These are phyloP conservation scores for Trichoplusia ni DNA, from an alignment of 1,140 invertebrate genomes.

Conservation along the genomic window DNA sequence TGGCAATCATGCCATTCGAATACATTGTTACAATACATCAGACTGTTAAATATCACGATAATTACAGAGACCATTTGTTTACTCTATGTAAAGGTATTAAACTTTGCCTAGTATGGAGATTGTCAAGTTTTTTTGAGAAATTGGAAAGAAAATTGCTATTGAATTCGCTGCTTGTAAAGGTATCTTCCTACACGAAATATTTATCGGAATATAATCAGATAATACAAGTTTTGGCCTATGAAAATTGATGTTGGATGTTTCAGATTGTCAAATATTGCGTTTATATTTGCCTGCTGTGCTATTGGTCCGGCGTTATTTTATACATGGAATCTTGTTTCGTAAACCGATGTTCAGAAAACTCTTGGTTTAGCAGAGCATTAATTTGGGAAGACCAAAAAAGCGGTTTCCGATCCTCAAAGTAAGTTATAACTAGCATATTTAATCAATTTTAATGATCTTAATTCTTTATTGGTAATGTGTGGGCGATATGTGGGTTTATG, in stretches of 20 bases:
- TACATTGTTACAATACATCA: slow-evolving; percentile 69
- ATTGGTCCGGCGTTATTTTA: slow-evolving; percentile 74
- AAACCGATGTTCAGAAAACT: slow-evolving; percentile 67
- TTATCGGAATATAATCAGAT: background rate
- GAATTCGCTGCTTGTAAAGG: slow-evolving; percentile 68
- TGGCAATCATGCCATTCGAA: slow-evolving; percentile 73
- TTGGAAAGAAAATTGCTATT: slow-evolving; percentile 63
- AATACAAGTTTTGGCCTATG: background rate
- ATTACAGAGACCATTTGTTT: slow-evolving; percentile 67
- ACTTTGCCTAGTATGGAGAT: slow-evolving; percentile 69
- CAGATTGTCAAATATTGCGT: slow-evolving; percentile 73
- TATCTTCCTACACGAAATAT: slow-evolving; percentile 6
- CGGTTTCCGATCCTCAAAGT: slow-evolving; percentile 49
- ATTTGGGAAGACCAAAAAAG: slow-evolving; percentile 52
- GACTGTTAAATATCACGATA: slow-evolving; percentile 55
- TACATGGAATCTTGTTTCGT: slow-evolving; percentile 77
- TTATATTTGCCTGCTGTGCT: slow-evolving; percentile 70
- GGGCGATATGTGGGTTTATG: background rate
- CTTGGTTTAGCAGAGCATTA: slow-evolving; percentile 71
- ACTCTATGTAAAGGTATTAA: slow-evolving; percentile 72
- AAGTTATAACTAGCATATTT: no score
- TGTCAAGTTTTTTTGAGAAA: slow-evolving; percentile 70
- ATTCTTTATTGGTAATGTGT: no score
- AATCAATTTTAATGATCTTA: no score
- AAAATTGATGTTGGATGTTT: no score